These are phyloP conservation scores for Apotomis betuletana DNA, from an alignment of 2,888 invertebrate genomes.

Conservation along the genomic window DNA sequence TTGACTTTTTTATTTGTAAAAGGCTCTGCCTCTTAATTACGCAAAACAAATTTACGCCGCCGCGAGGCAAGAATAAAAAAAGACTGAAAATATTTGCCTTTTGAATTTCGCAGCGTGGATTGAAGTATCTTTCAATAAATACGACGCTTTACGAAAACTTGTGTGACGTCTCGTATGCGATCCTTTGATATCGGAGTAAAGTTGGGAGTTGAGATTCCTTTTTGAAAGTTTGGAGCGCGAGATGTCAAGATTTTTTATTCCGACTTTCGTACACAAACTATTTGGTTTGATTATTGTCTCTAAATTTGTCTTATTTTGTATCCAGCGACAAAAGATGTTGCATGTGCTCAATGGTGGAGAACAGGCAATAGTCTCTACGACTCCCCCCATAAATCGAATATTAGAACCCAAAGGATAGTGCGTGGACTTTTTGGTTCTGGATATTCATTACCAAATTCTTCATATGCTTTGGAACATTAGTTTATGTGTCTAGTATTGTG, in stretches of 20 bases:
- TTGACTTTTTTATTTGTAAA: slow-evolving; percentile 39
- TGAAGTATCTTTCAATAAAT: slow-evolving; percentile 13
- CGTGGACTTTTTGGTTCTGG: too few relatives aligned
- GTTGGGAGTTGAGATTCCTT: neutral
- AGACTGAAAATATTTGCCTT: slow-evolving; percentile 12
- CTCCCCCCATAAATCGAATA: too few relatives aligned
- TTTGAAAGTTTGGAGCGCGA: neutral
- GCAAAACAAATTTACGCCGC: slow-evolving; percentile 36
- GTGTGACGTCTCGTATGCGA: neutral
- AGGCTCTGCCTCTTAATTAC: slow-evolving; percentile 36
- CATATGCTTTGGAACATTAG: too few relatives aligned
- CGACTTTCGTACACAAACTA: neutral
- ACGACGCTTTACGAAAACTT: slow-evolving; percentile 4
- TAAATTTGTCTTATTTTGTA: too few relatives aligned
- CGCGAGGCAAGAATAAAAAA: slow-evolving; percentile 10
- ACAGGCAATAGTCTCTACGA: too few relatives aligned
- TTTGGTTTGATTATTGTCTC: too few relatives aligned
- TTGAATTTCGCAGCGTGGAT: slow-evolving; percentile 22
- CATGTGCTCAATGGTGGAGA: too few relatives aligned
- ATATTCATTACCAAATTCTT: too few relatives aligned
- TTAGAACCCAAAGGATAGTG: too few relatives aligned
- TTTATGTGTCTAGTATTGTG: neutral
- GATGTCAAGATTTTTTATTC: neutral
- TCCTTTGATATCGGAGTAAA: neutral
- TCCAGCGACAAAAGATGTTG: too few relatives aligned